Base-by-base conservation (phyloP, 2,797 vertebrate genomes). In the Aphelocoma californica region DNA sequence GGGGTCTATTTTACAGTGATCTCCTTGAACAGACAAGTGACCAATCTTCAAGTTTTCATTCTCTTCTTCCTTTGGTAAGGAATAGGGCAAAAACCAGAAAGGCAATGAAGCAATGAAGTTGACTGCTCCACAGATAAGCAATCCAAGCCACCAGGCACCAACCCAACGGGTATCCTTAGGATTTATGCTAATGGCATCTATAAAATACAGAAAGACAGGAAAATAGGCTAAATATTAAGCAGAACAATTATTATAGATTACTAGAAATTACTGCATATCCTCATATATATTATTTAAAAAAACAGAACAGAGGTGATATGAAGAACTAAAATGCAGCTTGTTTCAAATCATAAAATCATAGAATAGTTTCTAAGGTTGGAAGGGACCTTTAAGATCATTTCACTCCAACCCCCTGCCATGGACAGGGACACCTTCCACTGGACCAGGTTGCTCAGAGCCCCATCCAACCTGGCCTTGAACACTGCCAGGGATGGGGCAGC, bases 101-200 rank as follows among this genome's bases (percentile, higher is more conserved):
- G 99, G 99, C 56, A 99, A 95, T 12, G 99, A 98, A 89, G 98
- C 97, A 19, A 98, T 70, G 64, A 99, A 91, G 48, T 97, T 98
- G 53, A 98, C 96, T 45, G 89, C 75, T 69, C 98, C 99, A 57
- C 98, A 98, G 32, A 98, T 94, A 74, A 99, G 95, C 94, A 99
- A 98, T 56, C 98, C 98, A 73, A 99, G 97, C 99, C 99, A 99
- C 99, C 99, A 99, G 50, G 99, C 99, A 38, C 99, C 99, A 91
- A 99, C 99, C 99, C 99, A 99, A 18, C 99, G 99, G 9, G 98
- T 96, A 60, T 99, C 99, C 50, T 97, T 97, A 5, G 98, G 98
- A 75, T 98, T 98, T 94, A 99, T 99, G 86, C 97, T 98, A 87
- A 99, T 95, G 32, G 88, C 97, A 42, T 98, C 99, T 99, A 87